Evolutionary conservation across 1,140 invertebrate species (phyloP).

Genomic region (Brachionus koreanus): DNA sequence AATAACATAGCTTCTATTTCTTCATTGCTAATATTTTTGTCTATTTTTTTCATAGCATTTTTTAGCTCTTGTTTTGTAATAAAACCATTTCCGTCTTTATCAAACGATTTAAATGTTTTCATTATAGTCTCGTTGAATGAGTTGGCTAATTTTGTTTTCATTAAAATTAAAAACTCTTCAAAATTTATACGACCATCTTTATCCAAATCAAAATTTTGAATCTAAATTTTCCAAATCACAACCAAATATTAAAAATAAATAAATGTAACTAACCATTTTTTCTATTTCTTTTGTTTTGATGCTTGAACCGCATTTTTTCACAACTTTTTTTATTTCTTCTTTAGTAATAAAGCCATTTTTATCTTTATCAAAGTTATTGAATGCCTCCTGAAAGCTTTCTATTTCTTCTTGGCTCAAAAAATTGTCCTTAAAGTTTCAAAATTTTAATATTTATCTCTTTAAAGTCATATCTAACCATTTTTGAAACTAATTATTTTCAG

Average conservation of each 20-base stretch:
- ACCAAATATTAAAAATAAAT: neutral
- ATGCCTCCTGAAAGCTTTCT: neutral
- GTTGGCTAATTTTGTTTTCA: neutral
- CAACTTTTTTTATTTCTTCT: neutral
- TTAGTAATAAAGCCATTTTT: constrained; percentile 30
- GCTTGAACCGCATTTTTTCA: neutral
- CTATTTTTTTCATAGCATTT: neutral
- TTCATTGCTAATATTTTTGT: constrained; percentile 3
- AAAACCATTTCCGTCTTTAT: constrained; percentile 18
- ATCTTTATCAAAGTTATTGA: constrained; percentile 17
- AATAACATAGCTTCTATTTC: constrained; percentile 42
- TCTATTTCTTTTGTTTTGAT: neutral
- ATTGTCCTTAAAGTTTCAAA: neutral
- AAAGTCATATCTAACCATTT: too few species aligned
- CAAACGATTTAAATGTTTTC: constrained; percentile 14
- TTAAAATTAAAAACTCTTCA: constrained; percentile 19
- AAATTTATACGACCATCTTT: neutral
- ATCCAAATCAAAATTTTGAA: constrained; percentile 8
- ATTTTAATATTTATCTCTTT: neutral
- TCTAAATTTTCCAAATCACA: neutral
- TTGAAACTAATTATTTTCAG: too few species aligned
- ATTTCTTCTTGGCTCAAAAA: constrained; percentile 12
- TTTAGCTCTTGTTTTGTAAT: neutral
- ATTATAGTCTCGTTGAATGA: neutral
- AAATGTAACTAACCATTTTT: neutral